Base-by-base conservation (phyloP, 2,797 vertebrate species). In the Sphenodon punctatus region DNA sequence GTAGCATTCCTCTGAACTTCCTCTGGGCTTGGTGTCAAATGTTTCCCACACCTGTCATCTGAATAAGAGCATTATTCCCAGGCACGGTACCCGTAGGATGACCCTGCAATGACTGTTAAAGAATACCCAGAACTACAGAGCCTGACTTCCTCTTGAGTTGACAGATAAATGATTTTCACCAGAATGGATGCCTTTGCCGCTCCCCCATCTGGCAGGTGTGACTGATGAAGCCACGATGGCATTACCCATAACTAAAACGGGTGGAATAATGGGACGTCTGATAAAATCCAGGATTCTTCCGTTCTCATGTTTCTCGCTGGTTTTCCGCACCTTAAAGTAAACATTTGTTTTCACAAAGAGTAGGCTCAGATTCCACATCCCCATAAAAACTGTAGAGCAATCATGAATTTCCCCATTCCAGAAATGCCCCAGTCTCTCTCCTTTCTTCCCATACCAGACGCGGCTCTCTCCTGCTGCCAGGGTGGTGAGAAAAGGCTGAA, bases 261-360 rank as follows among this genome's bases (percentile, higher is more conserved):
- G 17, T 27, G 27, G n/a, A 27, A 3, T 36, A 71, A 22, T 75
- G 56, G 23, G 46, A 48, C 23, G 22, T 48, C 6, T 48, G 46
- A 48, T 13, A 48, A 48, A 48, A 23, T 48, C 46, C 46, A 48
- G 23, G 22, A 48, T 48, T 48, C 46, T 48, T 48, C 22, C 75
- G 13, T 79, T 59, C 38, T 60, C 83, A 69, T 23, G 14, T 42
- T 73, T 84, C 45, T 73, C 41, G 46, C 25, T 56, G 74, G 11
- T 85, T 85, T 84, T 76, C 78, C 73, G 22, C 66, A 27, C 42
- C 61, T 84, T 30, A 72, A 22, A 30, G 41, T 77, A 74, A 68
- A 30, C 15, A 22, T 30, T 85, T 67, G 70, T 65, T 87, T 63
- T 36, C 87, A 74, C 79, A 77, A 51, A 82, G n/a, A n/a, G n/a